Evolutionary conservation across 2,797 vertebrate species (phyloP), one percentile per base, ranked within the genome.

Genomic region (Hemibagrus guttatus): DNA sequence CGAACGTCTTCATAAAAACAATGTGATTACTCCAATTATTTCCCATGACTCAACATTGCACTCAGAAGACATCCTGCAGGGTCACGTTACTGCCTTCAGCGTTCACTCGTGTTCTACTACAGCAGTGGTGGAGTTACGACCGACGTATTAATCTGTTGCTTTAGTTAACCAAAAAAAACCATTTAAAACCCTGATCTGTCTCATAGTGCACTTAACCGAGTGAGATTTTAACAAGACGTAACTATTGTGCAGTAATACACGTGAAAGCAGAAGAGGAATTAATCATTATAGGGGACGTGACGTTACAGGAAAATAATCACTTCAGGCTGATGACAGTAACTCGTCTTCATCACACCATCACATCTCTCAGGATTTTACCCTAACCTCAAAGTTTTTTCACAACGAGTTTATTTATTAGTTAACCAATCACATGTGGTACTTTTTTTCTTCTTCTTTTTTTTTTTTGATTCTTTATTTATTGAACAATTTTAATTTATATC

Each of bases 1-100:
- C 39, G 81, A 83, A 31, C 64, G 35, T 31, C 8, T 58, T 12
- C 52, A 83, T 69, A 83, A 83, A 69, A 83, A 35, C 46, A 26
- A 11, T 35, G 66, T 39, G 14, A 83, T 71, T 23, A 56, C 52
- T 68, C 19, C 79, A 91, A 93, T 93, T 92, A 96, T 93, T 88
- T 91, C 95, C 94, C 81, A 56, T 56, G 66, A 56, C 28, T 39
- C 81, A 39, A n/a, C 26, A 52, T 8, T 0, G 9, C 39, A 3
- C 4, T 46, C 7, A 52, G 16, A 14, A 39, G 39, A 56, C 12
- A 42, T 26, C 39, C 61, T 28, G 42, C 26, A 6, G 42, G 39
- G 42, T 81, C 5, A 28, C 13, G 35, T 66, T 81, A 12, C 52
- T 52, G 26, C 80, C 14, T 66, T 23, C 59, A 35, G 42, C 6